Base-by-base conservation (phyloP, 2,888 invertebrate genomes). In the Troides helena region DNA sequence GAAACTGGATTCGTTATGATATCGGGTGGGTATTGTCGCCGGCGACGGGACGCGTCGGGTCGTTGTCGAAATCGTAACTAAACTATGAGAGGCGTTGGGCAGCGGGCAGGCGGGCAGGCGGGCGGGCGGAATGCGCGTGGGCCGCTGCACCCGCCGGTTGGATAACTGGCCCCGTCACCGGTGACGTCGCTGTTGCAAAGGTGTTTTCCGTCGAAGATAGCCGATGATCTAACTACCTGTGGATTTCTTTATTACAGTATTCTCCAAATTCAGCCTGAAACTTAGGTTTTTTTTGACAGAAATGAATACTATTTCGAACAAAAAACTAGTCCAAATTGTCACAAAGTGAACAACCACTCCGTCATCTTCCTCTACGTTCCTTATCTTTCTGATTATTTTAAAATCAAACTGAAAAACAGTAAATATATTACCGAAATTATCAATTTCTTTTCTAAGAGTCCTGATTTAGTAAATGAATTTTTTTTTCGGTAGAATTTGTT, bases 31-130 rank as follows among this genome's bases (percentile, higher is more conserved):
- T 75, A 78, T 84, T 83, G 83, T 90, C 89, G 89, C 90, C 92
- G 91, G 92, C 92, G 90, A 90, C 88, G 90, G 88, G 88, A 92
- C 91, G 90, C 91, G 92, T 92, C 92, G 92, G 92, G 90, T 92
- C 92, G 92, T 92, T 92, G 92, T 92, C 92, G 92, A 89, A 92
- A 91, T 92, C 92, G 92, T 91, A 91, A 92, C 92, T 92, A 92
- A 91, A 92, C 92, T 92, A 90, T 87, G 90, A 88, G 89, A 90
- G 86, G 12, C 85, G 80, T 91, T 92, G 92, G 92, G 91, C 78
- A 75, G 74, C 74, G 76, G 89, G 92, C 92, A 89, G 90, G 30
- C 30, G 30, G 30, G 30, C 30, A 3, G 89, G 89, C 86, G 89
- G 86, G 86, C 83, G 84, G 85, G 79, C 79, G 89, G 90, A 85